Base-by-base conservation (phyloP, 2,797 vertebrate genomes). In the Dallia pectoralis region DNA sequence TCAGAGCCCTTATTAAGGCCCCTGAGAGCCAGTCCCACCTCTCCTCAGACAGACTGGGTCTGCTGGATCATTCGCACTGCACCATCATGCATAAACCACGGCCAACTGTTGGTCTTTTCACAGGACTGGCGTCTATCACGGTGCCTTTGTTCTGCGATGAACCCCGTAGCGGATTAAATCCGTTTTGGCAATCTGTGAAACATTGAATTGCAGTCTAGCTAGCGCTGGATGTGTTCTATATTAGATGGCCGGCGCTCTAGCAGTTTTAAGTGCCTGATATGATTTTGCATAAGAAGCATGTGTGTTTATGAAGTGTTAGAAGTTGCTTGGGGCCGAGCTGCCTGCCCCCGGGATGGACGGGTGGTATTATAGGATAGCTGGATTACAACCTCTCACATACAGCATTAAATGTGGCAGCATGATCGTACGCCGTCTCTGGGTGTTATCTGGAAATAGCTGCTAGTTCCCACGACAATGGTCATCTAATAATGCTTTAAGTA, bases 401-500 rank as follows among this genome's bases (percentile, higher is more conserved):
- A 78, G 88, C 82, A 86, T 90, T 91, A 89, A 89, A 78, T 87
- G 84, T 77, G 82, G 86, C 82, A 85, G 84, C 87, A 84, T 88
- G 88, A 92, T 83, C 85, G 81, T 83, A 89, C 63, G 82, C 83
- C 84, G 86, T 88, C 88, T 89, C 85, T 69, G 82, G 82, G 85
- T 78, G 85, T 87, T 89, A 90, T 93, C 90, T 91, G 73, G 77
- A 88, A 90, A 88, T 89, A 87, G 87, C 91, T 71, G 59, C 81
- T 77, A 85, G 84, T 84, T 88, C 83, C 83, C 84, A 78, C 77
- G 81, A 90, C 90, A 87, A 90, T 89, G 82, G 86, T 87, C 81
- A 89, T 89, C 76, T 67, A 90, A 89, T 91, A 85, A 90, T 89
- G 87, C 90, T 88, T 87, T 85, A 79, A 84, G 79, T 62, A 90